Conservation (phyloP, 2,113 vertebrate genomes). For the Plecturocebus donacophilus region DNA sequence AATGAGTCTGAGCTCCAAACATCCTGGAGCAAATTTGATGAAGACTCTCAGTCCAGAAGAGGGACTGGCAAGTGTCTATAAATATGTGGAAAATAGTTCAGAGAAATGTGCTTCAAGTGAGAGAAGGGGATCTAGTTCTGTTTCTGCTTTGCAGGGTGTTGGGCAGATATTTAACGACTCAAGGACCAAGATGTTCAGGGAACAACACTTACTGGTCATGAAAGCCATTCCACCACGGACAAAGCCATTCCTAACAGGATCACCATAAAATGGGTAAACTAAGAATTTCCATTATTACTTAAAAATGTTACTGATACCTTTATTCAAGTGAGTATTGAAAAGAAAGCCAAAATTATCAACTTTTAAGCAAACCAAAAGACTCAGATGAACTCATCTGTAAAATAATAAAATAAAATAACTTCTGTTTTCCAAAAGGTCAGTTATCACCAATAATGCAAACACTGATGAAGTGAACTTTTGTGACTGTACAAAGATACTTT, state of each 20-base stretch:
- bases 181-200: neutral
- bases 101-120: rapidly evolving
- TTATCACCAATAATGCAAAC: neutral
- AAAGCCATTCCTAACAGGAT: neutral
- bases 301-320: neutral
- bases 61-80: rapidly evolving
- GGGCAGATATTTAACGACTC: too few species aligned
- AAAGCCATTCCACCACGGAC: neutral
- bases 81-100: rapidly evolving
- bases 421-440: neutral
- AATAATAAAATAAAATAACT: neutral
- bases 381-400: neutral
- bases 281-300: neutral
- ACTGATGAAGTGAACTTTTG: neutral
- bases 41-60: neutral
- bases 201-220: neutral
- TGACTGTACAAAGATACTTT: neutral
- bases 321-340: neutral
- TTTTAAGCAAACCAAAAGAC: neutral
- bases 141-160: too few species aligned
- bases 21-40: rapidly evolving
- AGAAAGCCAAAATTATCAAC: neutral
- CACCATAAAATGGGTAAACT: rapidly evolving
- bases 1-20: neutral
- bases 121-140: rapidly evolving